Percentiles rank a stretch among this genome's conserved stretches.
Evolutionary conservation across 1,140 invertebrate genomes (phyloP).

Genomic region (Aporrectodea caliginosa): DNA sequence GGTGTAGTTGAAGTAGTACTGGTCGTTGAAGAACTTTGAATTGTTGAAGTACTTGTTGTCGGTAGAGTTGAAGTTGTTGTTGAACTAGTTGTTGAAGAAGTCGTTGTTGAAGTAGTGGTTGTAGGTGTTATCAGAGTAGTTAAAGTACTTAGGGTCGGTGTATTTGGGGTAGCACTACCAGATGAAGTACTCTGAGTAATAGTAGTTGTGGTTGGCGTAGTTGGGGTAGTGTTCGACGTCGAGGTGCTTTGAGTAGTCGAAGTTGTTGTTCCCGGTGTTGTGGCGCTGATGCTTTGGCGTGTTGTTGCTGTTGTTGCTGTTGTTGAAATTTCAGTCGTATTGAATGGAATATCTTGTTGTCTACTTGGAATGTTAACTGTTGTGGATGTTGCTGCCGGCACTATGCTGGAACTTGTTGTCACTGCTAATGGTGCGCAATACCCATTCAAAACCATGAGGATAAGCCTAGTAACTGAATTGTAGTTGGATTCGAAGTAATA

Average conservation of each 20-base stretch:
- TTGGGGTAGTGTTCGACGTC: neutral
- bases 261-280: constrained; percentile 11
- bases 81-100: neutral
- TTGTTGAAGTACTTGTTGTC: neutral
- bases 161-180: neutral
- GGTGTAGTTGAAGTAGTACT: neutral
- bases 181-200: neutral
- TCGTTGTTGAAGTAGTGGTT: neutral
- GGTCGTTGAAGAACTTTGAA: neutral
- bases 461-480: neutral
- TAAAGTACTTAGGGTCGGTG: neutral
- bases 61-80: neutral
- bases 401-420: neutral
- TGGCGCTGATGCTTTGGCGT: neutral
- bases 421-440: neutral
- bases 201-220: neutral
- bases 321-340: neutral
- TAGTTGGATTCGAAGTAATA: neutral
- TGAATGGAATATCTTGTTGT: neutral
- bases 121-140: neutral
- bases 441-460: neutral
- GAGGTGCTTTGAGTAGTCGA: neutral
- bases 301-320: constrained; percentile 10
- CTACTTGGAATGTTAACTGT: neutral
- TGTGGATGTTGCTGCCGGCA: neutral